Conservation (phyloP, 2,888 invertebrate genomes). For the Abscondita cerata region DNA sequence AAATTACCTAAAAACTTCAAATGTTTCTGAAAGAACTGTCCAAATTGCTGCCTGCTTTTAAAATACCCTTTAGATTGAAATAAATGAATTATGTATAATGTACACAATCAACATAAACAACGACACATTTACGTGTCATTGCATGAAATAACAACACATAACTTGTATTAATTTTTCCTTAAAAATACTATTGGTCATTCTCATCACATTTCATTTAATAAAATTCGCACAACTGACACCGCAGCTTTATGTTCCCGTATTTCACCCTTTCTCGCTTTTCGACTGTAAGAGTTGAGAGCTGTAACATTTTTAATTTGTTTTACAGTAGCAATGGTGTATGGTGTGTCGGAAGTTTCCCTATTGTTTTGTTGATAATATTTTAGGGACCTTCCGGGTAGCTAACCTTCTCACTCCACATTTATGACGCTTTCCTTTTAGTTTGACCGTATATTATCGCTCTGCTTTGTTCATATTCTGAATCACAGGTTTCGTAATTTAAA, state of each 20-base stretch:
- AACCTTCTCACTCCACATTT: conserved; percentile 48
- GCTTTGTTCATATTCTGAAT: conserved; percentile 50
- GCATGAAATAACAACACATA: too few species aligned
- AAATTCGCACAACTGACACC: conserved; percentile 48
- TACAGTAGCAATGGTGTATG: conserved; percentile 53
- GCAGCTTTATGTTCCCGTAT: conserved; percentile 49
- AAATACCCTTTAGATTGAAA: too few species aligned
- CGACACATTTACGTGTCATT: too few species aligned
- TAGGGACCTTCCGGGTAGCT: conserved; percentile 54
- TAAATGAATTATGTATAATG: too few species aligned
- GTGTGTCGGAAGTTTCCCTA: conserved; percentile 55
- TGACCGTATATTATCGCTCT: conserved; percentile 50
- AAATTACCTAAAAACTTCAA: too few species aligned
- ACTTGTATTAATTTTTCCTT: background rate
- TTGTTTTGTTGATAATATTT: conserved; percentile 57
- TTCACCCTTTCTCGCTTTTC: conserved; percentile 47
- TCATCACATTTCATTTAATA: conserved; percentile 53
- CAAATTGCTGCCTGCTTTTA: too few species aligned
- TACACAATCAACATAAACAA: too few species aligned
- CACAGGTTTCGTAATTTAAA: conserved; percentile 51
- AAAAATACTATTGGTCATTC: conserved; percentile 39
- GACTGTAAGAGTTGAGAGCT: conserved; percentile 43
- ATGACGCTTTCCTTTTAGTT: conserved; percentile 53
- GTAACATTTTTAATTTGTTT: conserved; percentile 56
- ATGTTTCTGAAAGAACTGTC: too few species aligned